phyloP scores from a whole-genome alignment of 2,113 vertebrate genomes.

The Trinectes maculatus region DNA sequence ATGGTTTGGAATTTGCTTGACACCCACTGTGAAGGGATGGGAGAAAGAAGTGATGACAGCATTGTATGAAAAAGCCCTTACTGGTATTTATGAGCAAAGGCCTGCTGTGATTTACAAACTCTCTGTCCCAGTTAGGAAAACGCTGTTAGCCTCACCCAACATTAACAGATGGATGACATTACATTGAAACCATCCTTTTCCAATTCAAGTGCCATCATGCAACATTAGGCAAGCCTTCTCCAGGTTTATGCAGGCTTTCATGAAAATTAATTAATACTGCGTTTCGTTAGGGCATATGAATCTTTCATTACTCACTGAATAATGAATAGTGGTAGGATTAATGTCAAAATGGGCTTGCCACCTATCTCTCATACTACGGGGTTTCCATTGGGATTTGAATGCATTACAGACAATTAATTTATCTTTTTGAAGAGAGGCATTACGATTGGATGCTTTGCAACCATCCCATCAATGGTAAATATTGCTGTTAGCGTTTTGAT shows the following conservation, averaged over 20 bases:
- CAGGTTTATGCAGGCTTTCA: constrained; percentile 73
- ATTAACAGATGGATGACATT: constrained; percentile 60
- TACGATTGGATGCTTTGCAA: constrained; percentile 64
- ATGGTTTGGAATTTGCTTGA: constrained; percentile 47
- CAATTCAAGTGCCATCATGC: constrained; percentile 65
- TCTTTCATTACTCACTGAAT: constrained; percentile 81
- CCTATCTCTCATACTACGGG: constrained; percentile 74
- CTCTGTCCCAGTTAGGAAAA: constrained; percentile 55
- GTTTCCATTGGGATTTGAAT: constrained; percentile 75
- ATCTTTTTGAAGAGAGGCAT: constrained; percentile 69
- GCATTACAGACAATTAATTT: constrained; percentile 75
- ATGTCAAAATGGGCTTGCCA: constrained; percentile 77
- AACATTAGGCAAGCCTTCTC: constrained; percentile 72
- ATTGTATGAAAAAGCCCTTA: constrained; percentile 17
- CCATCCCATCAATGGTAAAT: constrained; percentile 63
- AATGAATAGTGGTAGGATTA: constrained; percentile 82
- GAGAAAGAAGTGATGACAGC: constrained; percentile 42
- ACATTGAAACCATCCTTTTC: constrained; percentile 57
- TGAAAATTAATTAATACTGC: constrained; percentile 80
- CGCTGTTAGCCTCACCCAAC: constrained; percentile 35
- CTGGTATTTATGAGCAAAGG: constrained; percentile 30
- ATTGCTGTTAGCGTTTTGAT: constrained; percentile 65
- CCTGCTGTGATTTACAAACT: constrained; percentile 51
- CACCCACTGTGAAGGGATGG: constrained; percentile 38
- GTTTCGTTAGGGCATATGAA: constrained; percentile 80